Evolutionary conservation across 2,797 vertebrate genomes (phyloP), one percentile per base, ranked within the genome.

Genomic region (Bovichtus variegatus): DNA sequence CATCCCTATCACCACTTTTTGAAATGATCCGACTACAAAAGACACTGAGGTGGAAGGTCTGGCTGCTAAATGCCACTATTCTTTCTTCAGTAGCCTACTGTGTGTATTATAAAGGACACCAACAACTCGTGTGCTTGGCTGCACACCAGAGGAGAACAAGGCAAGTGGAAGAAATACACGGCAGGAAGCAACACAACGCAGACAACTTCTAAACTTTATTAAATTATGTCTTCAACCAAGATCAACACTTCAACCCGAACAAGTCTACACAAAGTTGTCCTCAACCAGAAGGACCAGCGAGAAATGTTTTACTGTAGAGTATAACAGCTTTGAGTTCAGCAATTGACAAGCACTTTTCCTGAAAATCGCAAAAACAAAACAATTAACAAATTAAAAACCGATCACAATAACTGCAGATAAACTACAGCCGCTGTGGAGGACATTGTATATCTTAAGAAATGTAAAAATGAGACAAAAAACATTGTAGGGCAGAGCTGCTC

Each of bases 331-430:
- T 53, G 23, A 29, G 46, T 10, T 57, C 53, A 50, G 64, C 10
- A 71, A 43, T 60, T 64, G 60, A 21, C 23, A 47, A 41, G 40
- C 18, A 63, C 13, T 34, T 53, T 18, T 58, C 31, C 27, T 15
- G 12, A 15, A 71, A 70, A 19, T 68, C 43, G 50, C 16, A 13
- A 51, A 25, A 51, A 25, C 58, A 41, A 41, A 12, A 55, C 44
- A 18, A 40, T 6, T 15, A n/a, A 60, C 50, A 57, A 64, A 55
- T 64, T 77, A 66, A 74, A 66, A 71, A 27, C 3, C 3, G 47
- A 50, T 25, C 11, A 51, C 21, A 50, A 34, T 19, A 31, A 60
- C 25, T 54, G 23, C 38, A 64, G 46, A 59, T 34, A 31, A 58
- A 77, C 65, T 41, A 21, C 5, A 40, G 21, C 61, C 62, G 36